Evolutionary conservation across 2,888 invertebrate species (phyloP).

Genomic region (Fragum whitleyi): DNA sequence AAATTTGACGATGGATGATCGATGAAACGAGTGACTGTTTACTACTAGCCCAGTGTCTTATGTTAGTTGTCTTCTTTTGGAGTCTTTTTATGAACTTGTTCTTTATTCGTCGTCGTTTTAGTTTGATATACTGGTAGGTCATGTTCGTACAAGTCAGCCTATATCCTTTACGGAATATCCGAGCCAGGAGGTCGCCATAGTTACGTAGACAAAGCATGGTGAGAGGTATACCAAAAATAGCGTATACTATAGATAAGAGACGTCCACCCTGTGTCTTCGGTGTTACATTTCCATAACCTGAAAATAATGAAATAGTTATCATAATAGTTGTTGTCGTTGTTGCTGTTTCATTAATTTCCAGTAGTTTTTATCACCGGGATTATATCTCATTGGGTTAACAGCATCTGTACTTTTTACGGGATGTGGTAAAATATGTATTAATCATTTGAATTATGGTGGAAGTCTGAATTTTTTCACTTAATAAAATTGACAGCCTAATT

Average conservation of each 20-base stretch:
- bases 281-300: slow-evolving; percentile 98
- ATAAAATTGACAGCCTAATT: no score
- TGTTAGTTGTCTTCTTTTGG: slow-evolving; percentile 30
- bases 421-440: no score
- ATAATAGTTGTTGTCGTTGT: no score
- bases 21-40: slow-evolving; percentile 33
- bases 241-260: slow-evolving; percentile 95
- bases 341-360: no score
- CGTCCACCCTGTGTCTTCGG: slow-evolving; percentile 95
- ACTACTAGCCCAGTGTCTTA: slow-evolving; percentile 52
- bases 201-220: slow-evolving; percentile 97
- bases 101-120: slow-evolving; percentile 48
- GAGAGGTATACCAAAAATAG: slow-evolving; percentile 97
- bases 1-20: slow-evolving; percentile 10
- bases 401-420: no score
- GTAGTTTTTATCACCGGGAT: no score
- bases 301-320: no score
- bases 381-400: no score
- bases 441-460: no score
- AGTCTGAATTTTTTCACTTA: no score
- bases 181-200: slow-evolving; percentile 96
- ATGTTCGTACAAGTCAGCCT: slow-evolving; percentile 56
- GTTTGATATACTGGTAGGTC: slow-evolving; percentile 60
- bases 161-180: slow-evolving; percentile 93
- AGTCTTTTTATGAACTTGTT: slow-evolving; percentile 39